Base-by-base conservation (phyloP, 2,797 vertebrate species). In the Erithacus rubecula region DNA sequence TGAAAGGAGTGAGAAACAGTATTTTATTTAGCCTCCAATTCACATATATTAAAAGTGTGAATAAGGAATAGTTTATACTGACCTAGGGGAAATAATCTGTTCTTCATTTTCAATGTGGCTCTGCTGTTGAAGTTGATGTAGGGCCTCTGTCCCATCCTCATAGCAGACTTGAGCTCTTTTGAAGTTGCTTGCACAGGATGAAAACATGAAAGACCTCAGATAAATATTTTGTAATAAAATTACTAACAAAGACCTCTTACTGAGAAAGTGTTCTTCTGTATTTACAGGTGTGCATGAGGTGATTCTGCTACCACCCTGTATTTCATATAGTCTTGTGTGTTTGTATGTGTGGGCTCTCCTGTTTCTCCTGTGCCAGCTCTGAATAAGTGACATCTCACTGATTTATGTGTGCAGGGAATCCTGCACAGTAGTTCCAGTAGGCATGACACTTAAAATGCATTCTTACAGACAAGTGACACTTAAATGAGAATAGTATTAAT, bases 401-500 rank as follows among this genome's bases (percentile, higher is more conserved):
- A 65, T 82, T 77, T 55, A 39, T 55, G 39, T 83, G 19, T 51
- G 34, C 15, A 51, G 78, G 53, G 52, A 83, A 59, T 84, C 60
- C 34, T 89, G 37, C 70, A 44, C 41, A 58, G 67, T 75, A 78
- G 71, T 37, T 43, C 39, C 7, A 16, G 53, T 64, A 82, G 83
- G 56, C 34, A 24, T 91, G 76, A 91, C 39, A 60, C n/a, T 80
- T 91, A 62, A 94, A 83, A 79, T 56, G 36, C 32, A 18, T 92
- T 83, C 6, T 81, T 89, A 75, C 43, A 59, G 68, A 43, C 62
- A 93, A 87, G 44, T 95, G 93, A 83, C 51, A 59, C n/a, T 78
- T 59, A 44, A 18, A 29, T 43, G 44, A 82, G 71, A 95, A 43
- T 87, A 77, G 80, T 87, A 55, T 75, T 93, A 93, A 89, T 94